phyloP scores from a whole-genome alignment of 2,113 vertebrate genomes.

The Cyanistes caeruleus region DNA sequence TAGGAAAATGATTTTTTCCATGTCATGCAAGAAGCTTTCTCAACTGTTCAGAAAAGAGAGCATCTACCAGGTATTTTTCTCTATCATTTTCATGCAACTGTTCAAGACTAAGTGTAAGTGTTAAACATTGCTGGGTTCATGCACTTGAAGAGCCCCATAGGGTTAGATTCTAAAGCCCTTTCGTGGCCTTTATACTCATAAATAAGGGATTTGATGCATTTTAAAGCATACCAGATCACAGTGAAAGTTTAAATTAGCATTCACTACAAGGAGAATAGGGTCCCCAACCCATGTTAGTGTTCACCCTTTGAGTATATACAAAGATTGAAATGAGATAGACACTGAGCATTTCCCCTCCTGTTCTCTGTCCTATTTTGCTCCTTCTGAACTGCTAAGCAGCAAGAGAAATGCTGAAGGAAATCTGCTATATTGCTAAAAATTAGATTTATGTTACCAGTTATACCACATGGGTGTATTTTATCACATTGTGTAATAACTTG shows the following conservation, averaged over 20 bases:
- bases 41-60: neutral
- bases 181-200: slow-evolving; percentile 58
- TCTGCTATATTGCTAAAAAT: neutral
- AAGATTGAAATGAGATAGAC: slow-evolving; percentile 37
- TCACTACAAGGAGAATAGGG: slow-evolving; percentile 25
- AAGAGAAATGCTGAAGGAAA: neutral
- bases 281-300: neutral
- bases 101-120: slow-evolving; percentile 28
- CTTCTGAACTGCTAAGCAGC: neutral
- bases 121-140: slow-evolving; percentile 44
- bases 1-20: neutral
- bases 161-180: slow-evolving; percentile 60
- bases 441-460: neutral
- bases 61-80: neutral
- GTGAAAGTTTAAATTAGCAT: slow-evolving; percentile 52
- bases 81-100: slow-evolving; percentile 39
- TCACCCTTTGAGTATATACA: slow-evolving; percentile 10
- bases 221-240: slow-evolving; percentile 54
- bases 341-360: neutral
- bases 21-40: neutral
- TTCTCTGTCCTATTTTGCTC: neutral
- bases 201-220: slow-evolving; percentile 65
- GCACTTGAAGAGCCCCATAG: slow-evolving; percentile 48
- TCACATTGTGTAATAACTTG: neutral
- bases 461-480: neutral